Percentiles rank a stretch among this genome's conserved stretches.
Evolutionary conservation across 2,113 vertebrate genomes (phyloP).

Genomic region (Girardinichthys multiradiatus): DNA sequence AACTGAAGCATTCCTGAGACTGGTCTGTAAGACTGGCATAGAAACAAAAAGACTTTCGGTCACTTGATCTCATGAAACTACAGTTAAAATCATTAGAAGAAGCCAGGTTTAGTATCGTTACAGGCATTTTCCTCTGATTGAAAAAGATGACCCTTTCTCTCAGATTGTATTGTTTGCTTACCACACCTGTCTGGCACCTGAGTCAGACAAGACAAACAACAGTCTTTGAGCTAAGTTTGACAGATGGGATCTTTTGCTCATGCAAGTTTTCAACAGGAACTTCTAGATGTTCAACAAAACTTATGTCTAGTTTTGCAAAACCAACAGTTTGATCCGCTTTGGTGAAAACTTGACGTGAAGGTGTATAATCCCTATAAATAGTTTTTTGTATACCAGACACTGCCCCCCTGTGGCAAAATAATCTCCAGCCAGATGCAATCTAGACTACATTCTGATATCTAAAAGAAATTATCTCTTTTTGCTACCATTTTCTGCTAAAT

Average conservation of each 20-base stretch:
- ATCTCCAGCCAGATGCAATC: neutral
- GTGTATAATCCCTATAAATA: neutral
- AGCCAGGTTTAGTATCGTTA: neutral
- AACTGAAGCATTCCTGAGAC: neutral
- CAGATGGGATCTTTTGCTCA: neutral
- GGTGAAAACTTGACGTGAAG: neutral
- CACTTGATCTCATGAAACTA: too few species aligned
- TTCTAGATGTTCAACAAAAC: neutral
- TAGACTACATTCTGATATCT: neutral
- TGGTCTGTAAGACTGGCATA: too few species aligned
- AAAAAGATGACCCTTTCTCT: neutral
- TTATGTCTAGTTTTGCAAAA: neutral
- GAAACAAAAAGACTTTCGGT: too few species aligned
- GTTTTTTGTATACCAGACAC: conserved; percentile 12
- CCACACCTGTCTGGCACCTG: conserved; percentile 4
- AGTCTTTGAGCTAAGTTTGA: neutral
- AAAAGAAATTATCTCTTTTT: neutral
- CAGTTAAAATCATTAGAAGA: too few species aligned
- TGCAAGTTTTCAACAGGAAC: neutral
- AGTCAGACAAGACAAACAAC: conserved; percentile 17
- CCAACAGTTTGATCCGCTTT: neutral
- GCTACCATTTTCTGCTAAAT: neutral
- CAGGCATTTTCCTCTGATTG: neutral
- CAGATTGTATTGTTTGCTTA: neutral
- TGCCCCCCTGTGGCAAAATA: conserved; percentile 48